These are phyloP conservation scores for Aphelocoma californica DNA, from an alignment of 2,797 vertebrate species.

Conservation along the genomic window DNA sequence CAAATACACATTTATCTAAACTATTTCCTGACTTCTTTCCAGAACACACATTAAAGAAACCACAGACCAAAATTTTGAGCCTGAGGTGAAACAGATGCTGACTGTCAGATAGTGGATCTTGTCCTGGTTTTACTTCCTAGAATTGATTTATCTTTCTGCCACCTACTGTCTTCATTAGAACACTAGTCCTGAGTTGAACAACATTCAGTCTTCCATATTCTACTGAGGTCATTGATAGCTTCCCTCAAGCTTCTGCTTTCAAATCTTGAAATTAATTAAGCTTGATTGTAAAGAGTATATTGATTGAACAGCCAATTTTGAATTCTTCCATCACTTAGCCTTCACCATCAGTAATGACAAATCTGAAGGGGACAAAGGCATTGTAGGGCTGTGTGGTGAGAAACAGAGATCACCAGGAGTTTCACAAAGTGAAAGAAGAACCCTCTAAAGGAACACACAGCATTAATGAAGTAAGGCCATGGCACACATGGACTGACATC, in stretches of 20 bases:
- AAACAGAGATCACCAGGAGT: background rate
- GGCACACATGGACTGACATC: background rate
- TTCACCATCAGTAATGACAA: background rate
- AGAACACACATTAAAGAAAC: background rate
- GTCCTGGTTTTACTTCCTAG: background rate
- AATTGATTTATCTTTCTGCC: slow-evolving; percentile 4
- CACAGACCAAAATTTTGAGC: background rate
- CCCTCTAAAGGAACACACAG: background rate
- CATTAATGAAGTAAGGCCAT: background rate
- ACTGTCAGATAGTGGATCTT: background rate
- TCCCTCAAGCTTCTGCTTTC: background rate
- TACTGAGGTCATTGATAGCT: background rate
- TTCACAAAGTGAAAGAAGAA: background rate
- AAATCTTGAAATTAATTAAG: background rate
- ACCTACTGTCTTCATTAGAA: background rate
- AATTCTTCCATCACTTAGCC: background rate
- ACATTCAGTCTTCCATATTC: background rate
- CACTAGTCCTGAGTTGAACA: background rate
- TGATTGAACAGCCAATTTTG: background rate
- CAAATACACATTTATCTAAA: background rate
- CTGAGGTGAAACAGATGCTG: background rate
- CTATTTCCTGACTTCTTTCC: background rate
- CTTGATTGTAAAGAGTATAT: background rate
- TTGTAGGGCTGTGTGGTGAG: accelerated
- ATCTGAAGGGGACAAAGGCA: background rate